Evolutionary conservation across 1,140 invertebrate species (phyloP).

Genomic region (Andricus grossulariae): DNA sequence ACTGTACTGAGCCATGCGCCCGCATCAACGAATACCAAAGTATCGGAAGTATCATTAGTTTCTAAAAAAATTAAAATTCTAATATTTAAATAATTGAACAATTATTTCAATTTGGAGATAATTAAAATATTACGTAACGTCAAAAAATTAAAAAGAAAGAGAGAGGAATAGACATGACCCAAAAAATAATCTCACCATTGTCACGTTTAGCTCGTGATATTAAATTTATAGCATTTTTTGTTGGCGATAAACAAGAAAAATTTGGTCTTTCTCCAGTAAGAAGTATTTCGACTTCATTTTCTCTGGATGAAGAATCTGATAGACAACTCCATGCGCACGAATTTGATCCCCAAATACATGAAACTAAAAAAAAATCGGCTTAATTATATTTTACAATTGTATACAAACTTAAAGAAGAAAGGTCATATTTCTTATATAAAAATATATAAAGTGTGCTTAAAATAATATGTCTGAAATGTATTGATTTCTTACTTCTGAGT

Average conservation of each 20-base stretch:
- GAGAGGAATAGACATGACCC: not conserved
- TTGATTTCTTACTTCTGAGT: conserved; percentile 15
- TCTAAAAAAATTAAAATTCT: conserved; percentile 33
- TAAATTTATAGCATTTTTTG: conserved; percentile 14
- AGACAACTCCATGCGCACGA: conserved; percentile 46
- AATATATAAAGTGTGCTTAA: not conserved
- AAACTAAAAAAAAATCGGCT: conserved; percentile 32
- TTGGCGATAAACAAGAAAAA: conserved; percentile 38
- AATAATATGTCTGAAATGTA: conserved; percentile 28
- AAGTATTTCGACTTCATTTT: conserved; percentile 37
- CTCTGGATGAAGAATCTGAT: not conserved
- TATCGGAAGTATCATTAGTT: conserved; percentile 36
- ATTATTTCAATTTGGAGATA: conserved; percentile 14
- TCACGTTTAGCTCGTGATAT: not conserved
- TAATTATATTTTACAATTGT: no score
- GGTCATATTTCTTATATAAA: conserved; percentile 44
- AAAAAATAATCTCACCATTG: not conserved
- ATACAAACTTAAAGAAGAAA: conserved; percentile 42
- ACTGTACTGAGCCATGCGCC: conserved; percentile 41
- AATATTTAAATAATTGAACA: conserved; percentile 1
- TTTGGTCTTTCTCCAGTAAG: conserved; percentile 33
- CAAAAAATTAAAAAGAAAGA: not conserved
- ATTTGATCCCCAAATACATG: conserved; percentile 44
- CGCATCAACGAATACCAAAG: conserved; percentile 47
- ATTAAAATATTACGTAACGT: conserved; percentile 13